Percentiles rank a stretch among this genome's conserved stretches.
These are phyloP conservation scores for Atlantisia rogersi DNA, from an alignment of 2,113 vertebrate species.

Conservation along the genomic window DNA sequence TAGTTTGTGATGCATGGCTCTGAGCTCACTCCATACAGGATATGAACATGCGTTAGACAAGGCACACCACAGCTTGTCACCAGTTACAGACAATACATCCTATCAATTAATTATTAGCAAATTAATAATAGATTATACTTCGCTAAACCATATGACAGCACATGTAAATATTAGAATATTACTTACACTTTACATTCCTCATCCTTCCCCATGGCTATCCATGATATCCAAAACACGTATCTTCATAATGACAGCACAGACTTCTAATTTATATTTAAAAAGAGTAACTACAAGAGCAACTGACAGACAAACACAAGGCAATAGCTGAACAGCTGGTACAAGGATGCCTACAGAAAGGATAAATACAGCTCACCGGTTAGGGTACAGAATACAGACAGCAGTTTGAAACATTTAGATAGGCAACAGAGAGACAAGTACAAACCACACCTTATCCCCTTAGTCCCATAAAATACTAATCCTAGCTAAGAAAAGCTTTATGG, in stretches of 20 bases:
- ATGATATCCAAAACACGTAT: not conserved
- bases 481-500: not conserved
- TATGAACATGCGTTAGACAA: not conserved
- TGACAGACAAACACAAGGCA: not conserved
- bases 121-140: not conserved
- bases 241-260: not conserved
- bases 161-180: not conserved
- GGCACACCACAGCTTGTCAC: not conserved
- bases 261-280: not conserved
- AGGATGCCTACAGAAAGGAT: not conserved
- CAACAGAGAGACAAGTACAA: not conserved
- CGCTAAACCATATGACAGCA: not conserved
- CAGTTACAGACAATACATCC: not conserved
- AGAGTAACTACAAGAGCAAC: not conserved
- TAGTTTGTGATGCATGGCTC: not conserved
- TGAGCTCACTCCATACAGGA: not conserved
- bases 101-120: not conserved
- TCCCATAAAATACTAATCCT: not conserved
- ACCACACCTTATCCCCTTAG: not conserved
- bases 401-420: not conserved
- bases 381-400: rapidly evolving
- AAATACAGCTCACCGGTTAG: not conserved
- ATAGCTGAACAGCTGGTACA: not conserved
- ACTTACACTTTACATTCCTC: not conserved
- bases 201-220: not conserved